A percentile compares a stretch with the other conserved stretches of the same genome.
Conservation (phyloP, 2,797 vertebrate species). For the Gymnodraco acuticeps region DNA sequence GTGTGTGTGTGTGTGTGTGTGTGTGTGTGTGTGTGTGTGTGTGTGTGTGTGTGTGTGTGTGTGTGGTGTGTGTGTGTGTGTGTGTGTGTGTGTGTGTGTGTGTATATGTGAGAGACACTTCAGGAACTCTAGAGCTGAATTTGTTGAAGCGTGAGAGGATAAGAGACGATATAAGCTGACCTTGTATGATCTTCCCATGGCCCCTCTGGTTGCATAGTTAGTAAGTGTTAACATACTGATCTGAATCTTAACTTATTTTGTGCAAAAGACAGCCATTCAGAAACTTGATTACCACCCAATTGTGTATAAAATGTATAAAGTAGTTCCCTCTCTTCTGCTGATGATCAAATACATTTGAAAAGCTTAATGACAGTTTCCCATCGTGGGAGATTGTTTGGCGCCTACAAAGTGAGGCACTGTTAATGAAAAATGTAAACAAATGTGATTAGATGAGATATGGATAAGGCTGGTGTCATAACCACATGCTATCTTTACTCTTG, state of each 20-base stretch:
- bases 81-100: neutral
- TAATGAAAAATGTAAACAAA: neutral
- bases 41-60: neutral
- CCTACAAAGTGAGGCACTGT: conserved; percentile 1
- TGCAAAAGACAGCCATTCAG: conserved; percentile 20
- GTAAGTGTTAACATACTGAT: conserved; percentile 41
- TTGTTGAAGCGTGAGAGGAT: conserved; percentile 6
- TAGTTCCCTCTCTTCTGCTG: neutral
- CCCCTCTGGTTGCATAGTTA: conserved; percentile 45
- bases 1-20: neutral
- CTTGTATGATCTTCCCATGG: conserved; percentile 32
- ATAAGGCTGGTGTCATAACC: neutral
- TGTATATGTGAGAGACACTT: neutral
- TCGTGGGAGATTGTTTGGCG: neutral
- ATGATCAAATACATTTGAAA: conserved; percentile 13
- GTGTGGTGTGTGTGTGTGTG: neutral
- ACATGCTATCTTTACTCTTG: neutral
- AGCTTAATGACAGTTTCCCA: neutral
- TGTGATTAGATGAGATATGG: conserved; percentile 4
- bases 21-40: neutral
- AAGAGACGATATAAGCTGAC: conserved; percentile 28
- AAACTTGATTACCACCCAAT: conserved; percentile 16
- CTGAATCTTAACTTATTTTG: conserved; percentile 25
- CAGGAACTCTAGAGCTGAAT: conserved; percentile 15
- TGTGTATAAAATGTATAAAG: neutral